Evolutionary conservation across 1,140 invertebrate genomes (phyloP).

Genomic region (Anthonomus grandis): DNA sequence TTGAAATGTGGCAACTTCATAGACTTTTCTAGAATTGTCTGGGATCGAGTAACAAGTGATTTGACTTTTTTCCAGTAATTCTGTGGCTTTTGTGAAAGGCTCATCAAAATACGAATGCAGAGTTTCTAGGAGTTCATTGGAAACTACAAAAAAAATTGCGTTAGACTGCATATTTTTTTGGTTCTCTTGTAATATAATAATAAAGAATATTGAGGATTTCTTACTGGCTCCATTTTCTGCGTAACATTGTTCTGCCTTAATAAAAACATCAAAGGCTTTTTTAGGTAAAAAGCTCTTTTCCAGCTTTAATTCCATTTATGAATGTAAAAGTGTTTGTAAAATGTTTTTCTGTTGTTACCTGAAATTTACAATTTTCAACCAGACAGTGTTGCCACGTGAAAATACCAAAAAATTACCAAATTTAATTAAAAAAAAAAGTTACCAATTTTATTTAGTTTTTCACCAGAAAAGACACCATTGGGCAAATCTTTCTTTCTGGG

Average conservation of each 20-base stretch:
- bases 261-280: conserved; percentile 31
- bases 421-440: too few relatives aligned
- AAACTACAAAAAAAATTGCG: conserved; percentile 29
- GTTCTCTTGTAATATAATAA: background rate
- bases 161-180: background rate
- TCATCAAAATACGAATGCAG: conserved; percentile 57
- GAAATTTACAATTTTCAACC: too few relatives aligned
- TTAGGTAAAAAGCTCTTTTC: conserved; percentile 26
- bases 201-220: background rate
- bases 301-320: too few relatives aligned
- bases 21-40: conserved; percentile 48
- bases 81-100: conserved; percentile 55
- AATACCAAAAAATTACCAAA: too few relatives aligned
- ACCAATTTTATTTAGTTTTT: too few relatives aligned
- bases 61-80: conserved; percentile 56
- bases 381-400: too few relatives aligned
- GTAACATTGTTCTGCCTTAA: conserved; percentile 28
- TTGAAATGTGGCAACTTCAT: conserved; percentile 58
- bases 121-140: conserved; percentile 54
- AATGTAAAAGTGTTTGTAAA: too few relatives aligned
- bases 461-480: too few relatives aligned
- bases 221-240: conserved; percentile 23
- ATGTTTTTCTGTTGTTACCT: too few relatives aligned
- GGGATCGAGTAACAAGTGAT: conserved; percentile 50
- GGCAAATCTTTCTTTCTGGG: too few relatives aligned